These are phyloP conservation scores for Uropetala carovei DNA, from an alignment of 2,888 invertebrate genomes.

Conservation along the genomic window DNA sequence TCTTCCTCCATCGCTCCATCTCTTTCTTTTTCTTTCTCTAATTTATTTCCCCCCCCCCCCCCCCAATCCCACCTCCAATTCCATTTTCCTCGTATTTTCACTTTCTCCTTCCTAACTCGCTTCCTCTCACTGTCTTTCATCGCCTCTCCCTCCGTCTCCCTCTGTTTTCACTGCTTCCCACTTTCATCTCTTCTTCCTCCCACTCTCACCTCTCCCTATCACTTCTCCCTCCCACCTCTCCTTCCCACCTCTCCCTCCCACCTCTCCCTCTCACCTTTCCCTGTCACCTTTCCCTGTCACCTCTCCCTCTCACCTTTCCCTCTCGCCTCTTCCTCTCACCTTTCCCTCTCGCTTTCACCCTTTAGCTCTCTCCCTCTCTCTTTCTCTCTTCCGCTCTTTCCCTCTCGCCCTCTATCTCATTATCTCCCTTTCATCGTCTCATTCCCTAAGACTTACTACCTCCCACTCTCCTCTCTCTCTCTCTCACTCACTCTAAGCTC, in stretches of 20 bases:
- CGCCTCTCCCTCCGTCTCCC: too few relatives aligned
- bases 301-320: neutral
- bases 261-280: neutral
- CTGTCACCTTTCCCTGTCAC: neutral
- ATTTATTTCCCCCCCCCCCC: too few relatives aligned
- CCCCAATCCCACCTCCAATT: too few relatives aligned
- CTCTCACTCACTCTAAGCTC: too few relatives aligned
- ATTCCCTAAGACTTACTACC: neutral
- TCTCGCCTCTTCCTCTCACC: neutral
- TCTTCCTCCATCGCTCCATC: too few relatives aligned
- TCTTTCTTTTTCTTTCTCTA: too few relatives aligned
- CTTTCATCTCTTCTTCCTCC: too few relatives aligned
- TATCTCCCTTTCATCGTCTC: neutral
- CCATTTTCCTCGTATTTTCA: neutral
- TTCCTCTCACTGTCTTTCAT: neutral
- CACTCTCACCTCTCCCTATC: neutral
- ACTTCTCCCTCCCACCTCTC: neutral
- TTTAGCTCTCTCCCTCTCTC: neutral
- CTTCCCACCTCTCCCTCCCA: neutral
- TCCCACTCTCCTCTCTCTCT: neutral
- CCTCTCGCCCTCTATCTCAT: neutral
- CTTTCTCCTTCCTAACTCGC: neutral
- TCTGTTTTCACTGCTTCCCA: too few relatives aligned
- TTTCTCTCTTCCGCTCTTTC: neutral
- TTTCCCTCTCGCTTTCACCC: neutral